Percentiles rank a stretch among this genome's conserved stretches.
Evolutionary conservation across 1,140 invertebrate genomes (phyloP).

Genomic region (Ridgeia piscesae): DNA sequence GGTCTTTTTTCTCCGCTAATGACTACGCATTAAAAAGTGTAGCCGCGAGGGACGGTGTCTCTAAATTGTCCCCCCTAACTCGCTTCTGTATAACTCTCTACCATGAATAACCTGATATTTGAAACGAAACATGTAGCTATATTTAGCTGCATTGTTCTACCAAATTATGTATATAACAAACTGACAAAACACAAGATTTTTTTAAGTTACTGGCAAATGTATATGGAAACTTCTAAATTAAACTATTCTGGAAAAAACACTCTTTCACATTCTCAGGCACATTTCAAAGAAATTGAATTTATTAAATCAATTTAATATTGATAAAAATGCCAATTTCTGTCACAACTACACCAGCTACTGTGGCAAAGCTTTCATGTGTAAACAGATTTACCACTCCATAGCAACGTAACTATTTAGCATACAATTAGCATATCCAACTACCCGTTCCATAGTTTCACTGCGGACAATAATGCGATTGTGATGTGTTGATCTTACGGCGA

Average conservation of each 20-base stretch:
- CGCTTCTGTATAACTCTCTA: background rate
- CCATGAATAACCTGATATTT: background rate
- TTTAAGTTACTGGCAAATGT: background rate
- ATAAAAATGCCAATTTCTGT: background rate
- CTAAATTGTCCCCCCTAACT: background rate
- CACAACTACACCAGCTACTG: background rate
- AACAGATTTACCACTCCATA: background rate
- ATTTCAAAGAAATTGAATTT: too few relatives aligned
- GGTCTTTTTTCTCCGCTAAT: background rate
- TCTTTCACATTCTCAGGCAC: too few relatives aligned
- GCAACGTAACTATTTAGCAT: background rate
- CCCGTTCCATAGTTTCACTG: background rate
- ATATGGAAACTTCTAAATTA: background rate
- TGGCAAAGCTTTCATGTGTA: background rate
- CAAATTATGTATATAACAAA: background rate
- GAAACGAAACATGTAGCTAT: background rate
- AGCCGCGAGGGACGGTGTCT: background rate
- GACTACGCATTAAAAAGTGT: background rate
- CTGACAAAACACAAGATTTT: background rate
- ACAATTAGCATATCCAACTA: background rate
- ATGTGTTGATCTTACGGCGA: background rate
- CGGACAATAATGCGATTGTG: background rate
- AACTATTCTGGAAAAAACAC: background rate
- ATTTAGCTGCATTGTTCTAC: background rate
- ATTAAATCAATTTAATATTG: background rate